Evolutionary conservation across 1,140 invertebrate species (phyloP).

Genomic region (Hycleus cichorii): DNA sequence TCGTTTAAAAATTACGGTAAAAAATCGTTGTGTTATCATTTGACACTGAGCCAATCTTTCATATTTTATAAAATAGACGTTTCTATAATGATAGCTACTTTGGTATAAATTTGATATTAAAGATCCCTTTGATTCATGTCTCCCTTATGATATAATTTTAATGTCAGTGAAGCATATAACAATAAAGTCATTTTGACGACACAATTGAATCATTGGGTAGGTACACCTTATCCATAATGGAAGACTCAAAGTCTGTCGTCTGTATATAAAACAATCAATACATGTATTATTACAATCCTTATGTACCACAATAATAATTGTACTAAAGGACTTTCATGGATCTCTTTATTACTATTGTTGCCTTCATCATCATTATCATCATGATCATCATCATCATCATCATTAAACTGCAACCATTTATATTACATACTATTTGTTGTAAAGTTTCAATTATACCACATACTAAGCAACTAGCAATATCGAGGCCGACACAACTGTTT

Average conservation of each 20-base stretch:
- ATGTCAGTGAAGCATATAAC: neutral
- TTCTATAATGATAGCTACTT: too few relatives aligned
- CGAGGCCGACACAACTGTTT: constrained; percentile 11
- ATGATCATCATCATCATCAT: neutral
- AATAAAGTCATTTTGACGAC: constrained; percentile 13
- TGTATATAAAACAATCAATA: too few relatives aligned
- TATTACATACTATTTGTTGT: constrained; percentile 8
- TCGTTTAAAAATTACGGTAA: neutral
- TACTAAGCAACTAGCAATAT: neutral
- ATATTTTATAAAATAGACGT: too few relatives aligned
- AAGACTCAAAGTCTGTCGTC: constrained; percentile 4
- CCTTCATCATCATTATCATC: too few relatives aligned
- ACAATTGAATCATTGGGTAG: constrained; percentile 16
- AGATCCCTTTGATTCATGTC: neutral
- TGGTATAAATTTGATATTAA: too few relatives aligned
- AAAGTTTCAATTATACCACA: constrained; percentile 12
- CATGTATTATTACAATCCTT: constrained; percentile 1
- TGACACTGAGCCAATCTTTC: too few relatives aligned
- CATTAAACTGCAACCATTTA: constrained; percentile 12
- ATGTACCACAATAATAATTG: constrained; percentile 2
- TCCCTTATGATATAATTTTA: constrained; percentile 2
- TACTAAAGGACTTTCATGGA: too few relatives aligned
- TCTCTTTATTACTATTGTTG: too few relatives aligned
- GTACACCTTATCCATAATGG: constrained; percentile 18
- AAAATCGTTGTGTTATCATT: too few relatives aligned